Evolutionary conservation across 2,888 invertebrate species (phyloP).

Genomic region (Melangyna quadrimaculata): DNA sequence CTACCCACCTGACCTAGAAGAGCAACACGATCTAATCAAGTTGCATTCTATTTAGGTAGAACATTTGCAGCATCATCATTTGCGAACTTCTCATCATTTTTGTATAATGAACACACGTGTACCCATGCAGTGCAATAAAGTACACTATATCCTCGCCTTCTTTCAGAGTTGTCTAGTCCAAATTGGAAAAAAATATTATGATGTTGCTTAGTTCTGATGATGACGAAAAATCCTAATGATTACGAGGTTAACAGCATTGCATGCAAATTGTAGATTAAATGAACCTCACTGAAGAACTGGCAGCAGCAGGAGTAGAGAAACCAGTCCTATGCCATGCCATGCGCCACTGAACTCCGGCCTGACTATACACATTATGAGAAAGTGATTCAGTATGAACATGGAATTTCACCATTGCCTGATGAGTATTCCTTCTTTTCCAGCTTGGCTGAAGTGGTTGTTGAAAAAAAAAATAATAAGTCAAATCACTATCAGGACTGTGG

Average conservation of each 20-base stretch:
- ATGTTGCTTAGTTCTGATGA: constrained; percentile 42
- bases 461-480: background rate
- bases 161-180: constrained; percentile 21
- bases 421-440: constrained; percentile 15
- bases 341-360: constrained; percentile 19
- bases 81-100: constrained; percentile 29
- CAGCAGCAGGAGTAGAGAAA: background rate
- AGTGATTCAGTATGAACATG: constrained; percentile 43
- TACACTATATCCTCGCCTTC: constrained; percentile 9
- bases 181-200: constrained; percentile 17
- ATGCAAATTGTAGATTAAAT: constrained; percentile 69
- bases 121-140: background rate
- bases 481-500: background rate
- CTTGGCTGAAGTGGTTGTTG: background rate
- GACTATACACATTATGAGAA: constrained; percentile 39
- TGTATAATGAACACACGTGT: constrained; percentile 23
- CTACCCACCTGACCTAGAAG: constrained; percentile 10
- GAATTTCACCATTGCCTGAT: constrained; percentile 43
- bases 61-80: constrained; percentile 57
- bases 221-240: constrained; percentile 55
- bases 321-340: background rate
- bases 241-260: constrained; percentile 63
- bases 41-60: constrained; percentile 22
- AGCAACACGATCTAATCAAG: constrained; percentile 42
- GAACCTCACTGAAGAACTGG: constrained; percentile 34